These are phyloP conservation scores for Theristus sp. DNA, from an alignment of 2,888 invertebrate genomes.

Conservation along the genomic window DNA sequence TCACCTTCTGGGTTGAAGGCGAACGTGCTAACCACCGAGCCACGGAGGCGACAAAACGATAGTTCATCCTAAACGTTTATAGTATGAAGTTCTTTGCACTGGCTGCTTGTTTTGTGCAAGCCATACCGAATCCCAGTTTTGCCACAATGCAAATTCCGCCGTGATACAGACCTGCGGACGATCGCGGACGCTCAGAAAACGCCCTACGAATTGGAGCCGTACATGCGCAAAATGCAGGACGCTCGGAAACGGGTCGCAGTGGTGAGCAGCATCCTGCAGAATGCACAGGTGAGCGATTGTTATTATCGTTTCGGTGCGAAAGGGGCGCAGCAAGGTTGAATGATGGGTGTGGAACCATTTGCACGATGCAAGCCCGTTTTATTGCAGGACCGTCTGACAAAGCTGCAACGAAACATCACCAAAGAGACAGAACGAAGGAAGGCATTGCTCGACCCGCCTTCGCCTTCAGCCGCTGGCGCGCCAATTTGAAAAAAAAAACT, in stretches of 20 bases:
- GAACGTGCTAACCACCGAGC: too few species aligned
- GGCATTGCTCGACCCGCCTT: conserved; percentile 1
- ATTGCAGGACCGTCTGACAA: conserved; percentile 3
- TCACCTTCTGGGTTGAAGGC: too few species aligned
- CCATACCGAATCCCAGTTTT: too few species aligned
- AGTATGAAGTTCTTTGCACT: too few species aligned
- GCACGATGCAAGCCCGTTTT: too few species aligned
- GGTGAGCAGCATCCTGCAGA: conserved; percentile 7
- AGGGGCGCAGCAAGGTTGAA: too few species aligned
- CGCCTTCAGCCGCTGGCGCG: not conserved
- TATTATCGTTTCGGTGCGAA: not conserved
- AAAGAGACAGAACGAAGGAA: not conserved
- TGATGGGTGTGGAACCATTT: too few species aligned
- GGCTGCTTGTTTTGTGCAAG: too few species aligned
- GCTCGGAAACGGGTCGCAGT: conserved; percentile 8
- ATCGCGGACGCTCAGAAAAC: conserved; percentile 1
- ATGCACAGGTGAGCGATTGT: conserved; percentile 1
- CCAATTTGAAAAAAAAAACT: too few species aligned
- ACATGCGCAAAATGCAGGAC: conserved; percentile 7
- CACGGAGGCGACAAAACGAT: too few species aligned
- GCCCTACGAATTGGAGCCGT: conserved; percentile 5
- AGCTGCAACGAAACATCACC: not conserved
- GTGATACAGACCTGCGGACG: conserved; percentile 1
- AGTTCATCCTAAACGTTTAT: too few species aligned
- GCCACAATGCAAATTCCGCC: too few species aligned